Percentiles rank a stretch among this genome's conserved stretches.
Evolutionary conservation across 1,140 invertebrate species (phyloP).

Genomic region (Coelopa frigida): DNA sequence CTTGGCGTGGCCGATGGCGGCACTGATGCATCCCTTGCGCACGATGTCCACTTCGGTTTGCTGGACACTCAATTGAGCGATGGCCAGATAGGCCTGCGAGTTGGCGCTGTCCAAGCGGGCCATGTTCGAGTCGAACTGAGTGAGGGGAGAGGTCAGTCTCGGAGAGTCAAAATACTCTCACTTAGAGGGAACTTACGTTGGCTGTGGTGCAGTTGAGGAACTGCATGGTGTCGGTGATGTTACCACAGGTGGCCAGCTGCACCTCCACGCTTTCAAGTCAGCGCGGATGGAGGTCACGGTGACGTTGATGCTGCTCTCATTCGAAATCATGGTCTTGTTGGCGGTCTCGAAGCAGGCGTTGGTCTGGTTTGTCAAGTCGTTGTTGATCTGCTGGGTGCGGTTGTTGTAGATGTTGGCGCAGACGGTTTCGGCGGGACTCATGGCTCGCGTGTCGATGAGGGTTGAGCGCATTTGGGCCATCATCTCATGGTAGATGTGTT

Average conservation of each 20-base stretch:
- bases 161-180: neutral
- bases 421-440: neutral
- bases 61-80: neutral
- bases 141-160: neutral
- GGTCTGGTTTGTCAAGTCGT: constrained; percentile 3
- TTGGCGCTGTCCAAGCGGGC: neutral
- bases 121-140: constrained; percentile 1
- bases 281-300: neutral
- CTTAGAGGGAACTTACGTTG: neutral
- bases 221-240: neutral
- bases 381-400: constrained; percentile 4
- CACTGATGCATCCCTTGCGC: constrained; percentile 1
- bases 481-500: neutral
- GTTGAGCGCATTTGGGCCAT: constrained; percentile 6
- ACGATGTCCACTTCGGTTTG: neutral
- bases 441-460: constrained; percentile 2
- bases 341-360: constrained; percentile 8
- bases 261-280: neutral
- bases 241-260: constrained; percentile 3
- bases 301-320: neutral
- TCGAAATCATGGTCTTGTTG: neutral
- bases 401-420: constrained; percentile 4
- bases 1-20: constrained; percentile 1
- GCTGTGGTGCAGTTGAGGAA: constrained; percentile 1
- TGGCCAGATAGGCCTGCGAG: neutral